These are phyloP conservation scores for Drosophila monieri DNA, from an alignment of 2,888 invertebrate genomes.

Conservation along the genomic window DNA sequence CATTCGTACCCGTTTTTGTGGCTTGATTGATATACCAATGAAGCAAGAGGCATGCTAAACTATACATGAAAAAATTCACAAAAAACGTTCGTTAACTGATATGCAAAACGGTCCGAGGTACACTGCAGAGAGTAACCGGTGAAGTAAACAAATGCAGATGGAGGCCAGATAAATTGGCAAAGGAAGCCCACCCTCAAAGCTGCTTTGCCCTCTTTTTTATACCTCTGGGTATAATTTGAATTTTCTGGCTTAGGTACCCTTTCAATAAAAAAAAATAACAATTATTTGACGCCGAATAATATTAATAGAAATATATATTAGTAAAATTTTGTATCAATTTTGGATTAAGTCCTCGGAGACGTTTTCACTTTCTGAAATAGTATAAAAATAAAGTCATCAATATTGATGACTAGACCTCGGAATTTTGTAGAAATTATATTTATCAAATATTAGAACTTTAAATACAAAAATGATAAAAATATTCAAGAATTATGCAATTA, in stretches of 20 bases:
- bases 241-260: background rate
- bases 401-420: no score
- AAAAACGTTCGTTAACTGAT: conserved; percentile 74
- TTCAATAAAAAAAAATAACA: background rate
- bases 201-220: conserved; percentile 24
- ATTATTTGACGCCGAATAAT: background rate
- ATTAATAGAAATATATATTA: background rate
- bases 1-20: conserved; percentile 73
- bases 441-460: no score
- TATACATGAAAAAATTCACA: conserved; percentile 26
- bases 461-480: no score
- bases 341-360: no score
- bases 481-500: no score
- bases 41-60: conserved; percentile 49
- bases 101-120: conserved; percentile 70
- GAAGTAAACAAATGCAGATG: conserved; percentile 74
- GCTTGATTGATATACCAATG: conserved; percentile 76
- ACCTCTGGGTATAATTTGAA: background rate
- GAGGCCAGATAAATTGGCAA: conserved; percentile 73
- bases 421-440: no score
- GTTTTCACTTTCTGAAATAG: no score
- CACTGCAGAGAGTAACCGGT: conserved; percentile 54
- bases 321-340: no score
- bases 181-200: conserved; percentile 46
- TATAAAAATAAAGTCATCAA: no score